Evolutionary conservation across 2,888 invertebrate species (phyloP).

Genomic region (Leptopterna dolabrata): DNA sequence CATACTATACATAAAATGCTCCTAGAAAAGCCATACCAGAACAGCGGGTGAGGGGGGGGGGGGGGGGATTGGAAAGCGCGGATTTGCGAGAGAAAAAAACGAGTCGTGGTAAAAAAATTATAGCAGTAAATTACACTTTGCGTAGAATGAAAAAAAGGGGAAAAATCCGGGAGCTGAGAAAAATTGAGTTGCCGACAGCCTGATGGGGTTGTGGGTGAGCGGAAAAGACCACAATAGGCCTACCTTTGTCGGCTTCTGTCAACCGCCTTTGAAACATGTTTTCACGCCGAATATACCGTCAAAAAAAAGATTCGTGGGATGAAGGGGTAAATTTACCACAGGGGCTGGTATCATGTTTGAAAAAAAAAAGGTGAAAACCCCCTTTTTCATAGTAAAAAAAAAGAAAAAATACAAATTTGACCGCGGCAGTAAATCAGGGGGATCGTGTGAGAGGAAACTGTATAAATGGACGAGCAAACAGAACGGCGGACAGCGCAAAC

Average conservation of each 20-base stretch:
- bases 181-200: slow-evolving; percentile 32
- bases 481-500: slow-evolving; percentile 33
- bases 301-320: slow-evolving; percentile 12
- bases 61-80: background rate
- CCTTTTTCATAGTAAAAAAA: background rate
- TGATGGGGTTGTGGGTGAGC: background rate
- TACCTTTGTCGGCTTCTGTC: slow-evolving; percentile 48
- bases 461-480: slow-evolving; percentile 49
- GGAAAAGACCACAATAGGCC: slow-evolving; percentile 43
- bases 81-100: background rate
- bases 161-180: background rate
- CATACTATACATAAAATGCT: too few relatives aligned
- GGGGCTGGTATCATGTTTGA: background rate
- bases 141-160: background rate
- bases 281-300: slow-evolving; percentile 48
- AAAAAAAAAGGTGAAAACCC: background rate
- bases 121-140: slow-evolving; percentile 22
- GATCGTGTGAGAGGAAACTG: background rate
- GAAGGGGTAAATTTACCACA: background rate
- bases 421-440: slow-evolving; percentile 50
- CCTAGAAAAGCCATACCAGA: background rate
- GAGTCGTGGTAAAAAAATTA: slow-evolving; percentile 6
- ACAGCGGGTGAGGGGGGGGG: background rate
- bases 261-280: slow-evolving; percentile 55
- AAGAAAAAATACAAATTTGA: slow-evolving; percentile 38